Conservation (phyloP, 2,797 vertebrate genomes). For the Aldrovandia affinis region DNA sequence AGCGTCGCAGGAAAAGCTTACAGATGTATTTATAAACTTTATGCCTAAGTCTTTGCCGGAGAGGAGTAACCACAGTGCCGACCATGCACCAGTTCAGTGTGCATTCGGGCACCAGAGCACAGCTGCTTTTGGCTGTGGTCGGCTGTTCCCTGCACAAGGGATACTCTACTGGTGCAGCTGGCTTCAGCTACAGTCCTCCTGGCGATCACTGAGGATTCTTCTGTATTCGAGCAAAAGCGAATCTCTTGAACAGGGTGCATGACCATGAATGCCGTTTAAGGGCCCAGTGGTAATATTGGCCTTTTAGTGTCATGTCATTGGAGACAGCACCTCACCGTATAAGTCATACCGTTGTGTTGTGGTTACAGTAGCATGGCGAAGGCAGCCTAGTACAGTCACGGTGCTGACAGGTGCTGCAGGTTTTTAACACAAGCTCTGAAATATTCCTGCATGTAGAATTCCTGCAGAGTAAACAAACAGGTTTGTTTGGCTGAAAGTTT, state of each 20-base stretch:
- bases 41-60: neutral
- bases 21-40: neutral
- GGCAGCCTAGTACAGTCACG: neutral
- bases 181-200: neutral
- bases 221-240: neutral
- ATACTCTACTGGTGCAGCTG: neutral
- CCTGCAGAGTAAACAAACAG: too few relatives aligned
- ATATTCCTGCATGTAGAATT: neutral
- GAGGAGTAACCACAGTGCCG: conserved; percentile 24
- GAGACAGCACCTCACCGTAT: neutral
- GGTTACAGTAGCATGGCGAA: conserved; percentile 5
- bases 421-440: neutral
- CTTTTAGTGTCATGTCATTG: neutral
- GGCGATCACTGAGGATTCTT: too few relatives aligned
- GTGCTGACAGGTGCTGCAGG: neutral
- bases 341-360: conserved; percentile 1
- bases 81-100: conserved; percentile 28
- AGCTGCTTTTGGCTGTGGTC: conserved; percentile 24
- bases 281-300: neutral
- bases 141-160: neutral
- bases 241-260: neutral
- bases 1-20: neutral
- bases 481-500: too few relatives aligned
- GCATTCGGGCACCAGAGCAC: conserved; percentile 28
- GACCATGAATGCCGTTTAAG: neutral